A percentile compares a stretch with the other conserved stretches of the same genome.
Conservation (phyloP, 1,140 invertebrate species). For the Drosophila varians region DNA sequence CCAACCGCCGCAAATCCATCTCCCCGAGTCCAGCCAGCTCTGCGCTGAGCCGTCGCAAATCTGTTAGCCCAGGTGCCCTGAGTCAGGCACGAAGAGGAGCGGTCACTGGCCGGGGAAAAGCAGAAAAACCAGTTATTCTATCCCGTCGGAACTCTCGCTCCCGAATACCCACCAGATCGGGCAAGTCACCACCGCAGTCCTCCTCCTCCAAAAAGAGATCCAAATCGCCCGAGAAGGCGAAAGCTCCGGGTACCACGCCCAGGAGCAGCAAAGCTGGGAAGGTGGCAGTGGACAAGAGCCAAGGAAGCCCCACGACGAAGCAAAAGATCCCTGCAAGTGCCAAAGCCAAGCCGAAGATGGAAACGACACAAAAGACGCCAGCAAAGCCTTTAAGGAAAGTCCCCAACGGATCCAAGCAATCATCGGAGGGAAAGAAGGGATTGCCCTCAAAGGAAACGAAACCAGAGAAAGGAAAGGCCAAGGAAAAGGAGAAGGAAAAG, state of each 20-base stretch:
- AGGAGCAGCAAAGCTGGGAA: slow-evolving; percentile 15
- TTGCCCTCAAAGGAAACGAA: slow-evolving; percentile 17
- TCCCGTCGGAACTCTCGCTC: slow-evolving; percentile 59
- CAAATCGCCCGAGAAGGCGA: slow-evolving; percentile 30
- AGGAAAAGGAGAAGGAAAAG: slow-evolving; percentile 16
- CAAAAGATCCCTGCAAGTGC: slow-evolving; percentile 73
- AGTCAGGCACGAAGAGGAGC: neutral
- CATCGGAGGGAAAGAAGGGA: slow-evolving; percentile 1
- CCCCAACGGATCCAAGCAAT: neutral
- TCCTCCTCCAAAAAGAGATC: slow-evolving; percentile 49
- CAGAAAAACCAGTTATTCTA: slow-evolving; percentile 15
- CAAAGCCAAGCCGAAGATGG: slow-evolving; percentile 59
- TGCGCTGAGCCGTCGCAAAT: slow-evolving; percentile 41
- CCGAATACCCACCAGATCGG: slow-evolving; percentile 62
- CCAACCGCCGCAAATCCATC: slow-evolving; percentile 65
- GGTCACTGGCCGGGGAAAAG: slow-evolving; percentile 15
- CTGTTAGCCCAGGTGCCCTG: slow-evolving; percentile 55
- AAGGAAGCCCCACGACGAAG: slow-evolving; percentile 41
- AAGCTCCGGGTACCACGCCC: slow-evolving; percentile 15
- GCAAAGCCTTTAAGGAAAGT: slow-evolving; percentile 10
- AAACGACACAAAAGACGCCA: slow-evolving; percentile 13
- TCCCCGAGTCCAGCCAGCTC: slow-evolving; percentile 56
- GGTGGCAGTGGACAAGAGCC: slow-evolving; percentile 3
- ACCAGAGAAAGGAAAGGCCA: slow-evolving; percentile 21
- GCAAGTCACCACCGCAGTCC: slow-evolving; percentile 24